phyloP scores from a whole-genome alignment of 2,888 invertebrate genomes.

The Embidobia sp. region DNA sequence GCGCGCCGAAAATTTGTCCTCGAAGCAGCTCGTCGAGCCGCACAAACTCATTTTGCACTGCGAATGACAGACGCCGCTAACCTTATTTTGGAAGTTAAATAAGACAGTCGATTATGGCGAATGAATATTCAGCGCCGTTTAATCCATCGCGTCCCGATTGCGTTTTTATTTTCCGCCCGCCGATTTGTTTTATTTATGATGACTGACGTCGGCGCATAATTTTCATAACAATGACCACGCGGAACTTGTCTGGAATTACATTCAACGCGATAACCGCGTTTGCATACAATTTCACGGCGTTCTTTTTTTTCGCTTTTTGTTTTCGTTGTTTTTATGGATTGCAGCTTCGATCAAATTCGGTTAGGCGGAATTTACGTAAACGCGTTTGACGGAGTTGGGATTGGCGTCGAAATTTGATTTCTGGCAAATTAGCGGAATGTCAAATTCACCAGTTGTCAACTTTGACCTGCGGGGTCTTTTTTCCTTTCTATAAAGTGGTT shows the following conservation, averaged over 20 bases:
- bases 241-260: constrained; percentile 15
- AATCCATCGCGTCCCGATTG: neutral
- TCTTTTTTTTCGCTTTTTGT: neutral
- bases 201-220: constrained; percentile 12
- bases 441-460: too few relatives aligned
- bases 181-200: constrained; percentile 4
- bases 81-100: constrained; percentile 15
- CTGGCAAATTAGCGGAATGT: too few relatives aligned
- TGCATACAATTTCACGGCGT: neutral
- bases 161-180: neutral
- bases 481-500: too few relatives aligned
- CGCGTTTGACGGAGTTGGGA: too few relatives aligned
- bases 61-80: constrained; percentile 20
- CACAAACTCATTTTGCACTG: constrained; percentile 1
- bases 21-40: neutral
- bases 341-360: too few relatives aligned
- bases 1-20: neutral
- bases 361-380: too few relatives aligned
- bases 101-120: constrained; percentile 1
- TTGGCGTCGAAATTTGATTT: too few relatives aligned
- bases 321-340: too few relatives aligned
- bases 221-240: constrained; percentile 16
- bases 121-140: constrained; percentile 20
- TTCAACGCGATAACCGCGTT: neutral
- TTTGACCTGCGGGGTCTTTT: too few relatives aligned